These are phyloP conservation scores for Apotomis capreana DNA, from an alignment of 2,888 invertebrate genomes.

Conservation along the genomic window DNA sequence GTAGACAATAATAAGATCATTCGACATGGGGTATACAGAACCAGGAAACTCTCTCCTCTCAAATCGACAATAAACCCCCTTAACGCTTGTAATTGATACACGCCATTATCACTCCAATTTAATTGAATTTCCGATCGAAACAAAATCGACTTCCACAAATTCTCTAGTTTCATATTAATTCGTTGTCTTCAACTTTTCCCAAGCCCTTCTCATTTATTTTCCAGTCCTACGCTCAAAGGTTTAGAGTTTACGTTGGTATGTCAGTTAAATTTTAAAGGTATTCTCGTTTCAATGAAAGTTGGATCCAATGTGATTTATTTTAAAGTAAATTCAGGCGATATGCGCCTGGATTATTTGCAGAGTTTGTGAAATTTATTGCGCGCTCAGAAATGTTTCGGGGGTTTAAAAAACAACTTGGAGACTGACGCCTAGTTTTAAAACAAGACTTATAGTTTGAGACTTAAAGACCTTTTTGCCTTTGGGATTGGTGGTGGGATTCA, in stretches of 20 bases:
- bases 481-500: neutral
- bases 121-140: slow-evolving; percentile 40
- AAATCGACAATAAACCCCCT: neutral
- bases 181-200: slow-evolving; percentile 35
- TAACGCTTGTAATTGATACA: slow-evolving; percentile 34
- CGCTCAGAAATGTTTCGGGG: slow-evolving; percentile 20
- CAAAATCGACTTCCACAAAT: slow-evolving; percentile 38
- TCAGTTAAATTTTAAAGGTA: slow-evolving; percentile 30
- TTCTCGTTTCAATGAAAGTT: slow-evolving; percentile 33
- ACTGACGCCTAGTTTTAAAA: slow-evolving; percentile 22
- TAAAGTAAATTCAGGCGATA: slow-evolving; percentile 35
- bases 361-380: slow-evolving; percentile 36
- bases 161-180: slow-evolving; percentile 41
- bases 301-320: slow-evolving; percentile 40
- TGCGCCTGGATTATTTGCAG: slow-evolving; percentile 38
- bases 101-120: slow-evolving; percentile 31
- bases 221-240: neutral
- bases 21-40: no score
- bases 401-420: slow-evolving; percentile 29
- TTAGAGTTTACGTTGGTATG: slow-evolving; percentile 3
- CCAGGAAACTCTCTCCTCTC: neutral
- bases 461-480: neutral
- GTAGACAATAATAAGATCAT: no score
- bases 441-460: neutral
- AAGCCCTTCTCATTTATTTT: slow-evolving; percentile 1